Conservation (phyloP, 2,888 invertebrate genomes). For the Siphlonurus alternatus region DNA sequence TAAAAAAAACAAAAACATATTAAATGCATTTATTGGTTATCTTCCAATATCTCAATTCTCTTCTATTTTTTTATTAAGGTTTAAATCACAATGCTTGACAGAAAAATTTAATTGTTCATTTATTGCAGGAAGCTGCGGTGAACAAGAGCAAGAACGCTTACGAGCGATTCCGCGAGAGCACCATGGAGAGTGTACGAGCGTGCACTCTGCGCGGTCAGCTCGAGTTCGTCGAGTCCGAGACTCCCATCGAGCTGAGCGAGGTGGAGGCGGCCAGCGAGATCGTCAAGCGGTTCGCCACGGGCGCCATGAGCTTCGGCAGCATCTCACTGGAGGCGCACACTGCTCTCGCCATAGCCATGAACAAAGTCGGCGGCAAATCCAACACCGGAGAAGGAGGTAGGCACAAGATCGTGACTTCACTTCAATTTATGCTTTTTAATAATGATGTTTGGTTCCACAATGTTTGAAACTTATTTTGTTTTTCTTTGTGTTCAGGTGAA, state of each 20-base stretch:
- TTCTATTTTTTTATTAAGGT: too few species aligned
- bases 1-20: too few species aligned
- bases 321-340: constrained; percentile 94
- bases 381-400: constrained; percentile 95
- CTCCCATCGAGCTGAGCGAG: constrained; percentile 66
- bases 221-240: constrained; percentile 59
- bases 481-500: constrained; percentile 34
- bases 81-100: too few species aligned
- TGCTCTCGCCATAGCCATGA: constrained; percentile 93
- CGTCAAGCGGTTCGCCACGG: constrained; percentile 85
- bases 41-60: too few species aligned
- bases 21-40: too few species aligned
- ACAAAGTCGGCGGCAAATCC: constrained; percentile 90
- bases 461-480: too few species aligned
- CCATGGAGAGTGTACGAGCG: constrained; percentile 64
- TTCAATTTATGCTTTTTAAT: too few species aligned
- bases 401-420: too few species aligned
- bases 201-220: constrained; percentile 90
- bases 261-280: constrained; percentile 90
- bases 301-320: constrained; percentile 94
- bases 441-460: too few species aligned
- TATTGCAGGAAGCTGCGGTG: constrained; percentile 65
- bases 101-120: too few species aligned
- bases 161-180: constrained; percentile 67
- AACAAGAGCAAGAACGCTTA: constrained; percentile 70